These are phyloP conservation scores for Myopa tessellatipennis DNA, from an alignment of 2,888 invertebrate species.

Conservation along the genomic window DNA sequence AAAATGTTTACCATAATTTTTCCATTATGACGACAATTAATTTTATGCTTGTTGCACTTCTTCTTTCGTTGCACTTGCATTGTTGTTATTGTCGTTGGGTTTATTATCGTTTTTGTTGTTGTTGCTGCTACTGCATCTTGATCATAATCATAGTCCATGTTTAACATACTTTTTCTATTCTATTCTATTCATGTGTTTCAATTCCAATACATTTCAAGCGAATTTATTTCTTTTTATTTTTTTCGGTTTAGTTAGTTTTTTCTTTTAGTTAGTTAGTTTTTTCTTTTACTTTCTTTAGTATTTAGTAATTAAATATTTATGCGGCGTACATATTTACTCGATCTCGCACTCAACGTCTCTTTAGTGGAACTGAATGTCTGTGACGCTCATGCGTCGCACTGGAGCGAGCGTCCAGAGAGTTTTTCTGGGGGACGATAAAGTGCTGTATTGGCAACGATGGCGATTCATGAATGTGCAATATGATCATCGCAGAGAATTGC, in stretches of 20 bases:
- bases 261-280: not conserved
- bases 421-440: not conserved
- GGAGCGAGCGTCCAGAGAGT: not conserved
- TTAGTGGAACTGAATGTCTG: not conserved
- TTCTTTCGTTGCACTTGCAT: slow-evolving; percentile 8
- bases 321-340: not conserved
- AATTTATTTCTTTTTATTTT: not conserved
- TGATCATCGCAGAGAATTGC: slow-evolving; percentile 8
- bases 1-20: slow-evolving; percentile 20
- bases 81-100: not conserved
- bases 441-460: not conserved
- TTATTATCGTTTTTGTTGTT: too few relatives aligned
- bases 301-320: slow-evolving; percentile 3
- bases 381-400: not conserved
- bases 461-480: not conserved
- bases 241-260: not conserved
- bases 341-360: not conserved
- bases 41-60: not conserved
- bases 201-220: slow-evolving; percentile 4
- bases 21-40: not conserved
- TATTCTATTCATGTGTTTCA: not conserved
- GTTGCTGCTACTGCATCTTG: not conserved
- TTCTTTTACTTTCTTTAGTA: not conserved
- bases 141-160: not conserved
- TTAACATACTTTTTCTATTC: slow-evolving; percentile 2